Percentiles rank a stretch among this genome's conserved stretches.
These are phyloP conservation scores for Schizopygopsis pylzovi DNA, from an alignment of 2,797 vertebrate genomes.

Conservation along the genomic window DNA sequence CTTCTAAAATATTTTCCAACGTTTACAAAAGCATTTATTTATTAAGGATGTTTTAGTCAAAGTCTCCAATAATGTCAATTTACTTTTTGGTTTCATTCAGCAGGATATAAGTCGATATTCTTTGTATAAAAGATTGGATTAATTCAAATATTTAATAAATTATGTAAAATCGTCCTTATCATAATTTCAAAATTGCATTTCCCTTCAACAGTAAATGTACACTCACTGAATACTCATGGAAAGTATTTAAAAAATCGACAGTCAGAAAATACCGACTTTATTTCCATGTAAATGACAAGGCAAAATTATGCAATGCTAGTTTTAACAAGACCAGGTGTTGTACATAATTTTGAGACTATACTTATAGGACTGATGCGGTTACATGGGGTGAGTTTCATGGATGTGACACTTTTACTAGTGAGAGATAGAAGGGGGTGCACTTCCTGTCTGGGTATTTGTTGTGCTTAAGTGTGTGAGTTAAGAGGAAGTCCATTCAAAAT, in stretches of 20 bases:
- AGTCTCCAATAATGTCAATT: neutral
- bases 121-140: neutral
- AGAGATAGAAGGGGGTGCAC: too few species aligned
- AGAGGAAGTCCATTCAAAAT: too few species aligned
- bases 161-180: neutral
- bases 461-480: too few species aligned
- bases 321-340: neutral
- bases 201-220: neutral
- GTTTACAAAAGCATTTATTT: too few species aligned
- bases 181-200: neutral
- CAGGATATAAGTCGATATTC: neutral
- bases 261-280: neutral
- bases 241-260: neutral
- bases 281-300: too few species aligned
- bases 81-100: neutral
- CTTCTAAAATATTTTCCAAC: too few species aligned
- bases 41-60: neutral
- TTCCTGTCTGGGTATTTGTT: too few species aligned
- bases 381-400: too few species aligned
- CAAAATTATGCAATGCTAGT: neutral
- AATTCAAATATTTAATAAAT: neutral
- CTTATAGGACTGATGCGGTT: too few species aligned
- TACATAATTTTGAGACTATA: too few species aligned
- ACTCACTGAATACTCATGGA: neutral
- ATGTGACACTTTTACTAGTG: too few species aligned